Evolutionary conservation across 2,888 invertebrate species (phyloP), one percentile per base, ranked within the genome.

Genomic region (Chloromyia formosa): DNA sequence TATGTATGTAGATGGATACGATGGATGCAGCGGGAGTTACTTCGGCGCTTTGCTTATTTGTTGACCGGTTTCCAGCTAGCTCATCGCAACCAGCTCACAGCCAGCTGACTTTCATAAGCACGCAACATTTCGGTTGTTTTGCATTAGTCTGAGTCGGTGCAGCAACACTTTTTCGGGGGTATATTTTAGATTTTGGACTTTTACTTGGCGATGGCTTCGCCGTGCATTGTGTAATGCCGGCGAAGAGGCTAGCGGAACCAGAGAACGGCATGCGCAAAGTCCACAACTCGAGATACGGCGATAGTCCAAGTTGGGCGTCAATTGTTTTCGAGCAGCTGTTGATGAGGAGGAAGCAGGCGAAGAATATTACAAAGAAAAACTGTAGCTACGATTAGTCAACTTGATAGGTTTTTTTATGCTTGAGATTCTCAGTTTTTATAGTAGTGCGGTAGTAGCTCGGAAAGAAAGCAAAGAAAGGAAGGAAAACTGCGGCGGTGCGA

Each of bases 391-490:
- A 22, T 40, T 56, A 69, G 58, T 40, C 58, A 40, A 40, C 56
- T 35, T 45, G 49, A 54, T 66, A 49, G 20, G 45, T 18, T 54
- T 53, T 54, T 69, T 58, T 58, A 18, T 49, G 7, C 35, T 69
- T 54, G 53, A 22, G 12, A n/a, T 27, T 53, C 35, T 14, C 1
- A 18, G 14, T 23, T 22, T 54, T 69, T 35, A 7, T 35, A 4
- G 27, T 35, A 7, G 27, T 35, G 7, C 7, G 27, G 7, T 2
- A 35, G 23, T 16, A 5, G 54, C 14, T 40, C n/a, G 58, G 40
- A 56, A 71, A 12, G 58, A 71, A 56, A 71, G 69, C 54, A 69
- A 54, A 18, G 54, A 54, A 69, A 69, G 53, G 56, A 69, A 35
- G 56, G 40, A 58, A 56, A 58, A 58, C n/a, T 1, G 22, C 42